Base-by-base conservation (phyloP, 2,888 invertebrate genomes). In the Timandra comae region DNA sequence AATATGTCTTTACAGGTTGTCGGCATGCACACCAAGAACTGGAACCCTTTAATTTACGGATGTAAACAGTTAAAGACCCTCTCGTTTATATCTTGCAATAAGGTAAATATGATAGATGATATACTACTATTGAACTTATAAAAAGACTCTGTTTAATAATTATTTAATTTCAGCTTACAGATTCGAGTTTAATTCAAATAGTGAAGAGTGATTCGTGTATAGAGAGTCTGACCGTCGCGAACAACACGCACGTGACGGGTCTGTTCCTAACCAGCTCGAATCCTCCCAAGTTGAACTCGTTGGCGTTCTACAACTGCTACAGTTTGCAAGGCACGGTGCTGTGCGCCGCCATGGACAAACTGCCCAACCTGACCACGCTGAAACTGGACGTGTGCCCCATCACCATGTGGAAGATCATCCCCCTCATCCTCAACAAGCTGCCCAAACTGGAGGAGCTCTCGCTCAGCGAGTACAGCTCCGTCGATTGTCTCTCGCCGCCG, bases 31-130 rank as follows among this genome's bases (percentile, higher is more conserved):
- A 78, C 88, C 1, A 84, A 86, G 38, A 82, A 86, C 44, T 85
- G 87, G 70, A 88, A 87, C 46, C 81, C 86, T 2, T 52, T 89
- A 8, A 63, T 82, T 12, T 75, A 76, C 34, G 85, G 86, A 35
- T 88, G 88, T 56, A 79, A 75, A 33, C 62, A 84, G 30, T 65
- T 89, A 11, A 84, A 66, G 47, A 72, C 49, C 20, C 63, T 89
- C 2, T 71, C 73, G 11, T 78, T 89, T 47, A 69, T 87, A 11
- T 71, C 75, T 1, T 87, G 88, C 40, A 75, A 74, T 38, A 82
- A 81, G 72, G 85, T 82, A 64, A 44, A 1, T 9, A 1, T n/a
- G n/a, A n/a, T 11, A 12, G 12, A 21, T 12, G n/a, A 10, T 1
- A 11, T 6, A 10, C 7, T 6, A 1, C 7, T 11, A 11, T 11